Conservation (phyloP, 2,797 vertebrate genomes). For the Schizothorax lantsangensis region DNA sequence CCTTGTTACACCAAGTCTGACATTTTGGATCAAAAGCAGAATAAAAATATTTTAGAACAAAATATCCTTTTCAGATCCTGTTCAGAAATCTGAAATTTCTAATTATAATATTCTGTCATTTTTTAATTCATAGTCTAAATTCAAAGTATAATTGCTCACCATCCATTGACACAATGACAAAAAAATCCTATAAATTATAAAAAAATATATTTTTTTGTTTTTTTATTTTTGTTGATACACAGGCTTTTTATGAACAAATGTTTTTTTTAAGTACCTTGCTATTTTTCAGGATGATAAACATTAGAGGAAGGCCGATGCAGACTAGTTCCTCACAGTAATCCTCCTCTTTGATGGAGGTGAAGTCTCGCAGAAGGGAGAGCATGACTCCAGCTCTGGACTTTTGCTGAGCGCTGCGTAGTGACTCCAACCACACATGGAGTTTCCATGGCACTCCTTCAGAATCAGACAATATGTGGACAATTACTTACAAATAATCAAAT, state of each 20-base stretch:
- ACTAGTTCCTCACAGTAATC: slow-evolving; percentile 93
- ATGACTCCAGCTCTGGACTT: slow-evolving; percentile 88
- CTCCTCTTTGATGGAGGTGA: slow-evolving; percentile 90
- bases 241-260: too few relatives aligned
- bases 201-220: too few relatives aligned
- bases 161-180: background rate
- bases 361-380: slow-evolving; percentile 90
- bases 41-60: background rate
- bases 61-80: background rate
- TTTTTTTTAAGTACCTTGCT: slow-evolving; percentile 82
- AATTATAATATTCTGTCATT: background rate
- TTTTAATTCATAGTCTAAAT: background rate
- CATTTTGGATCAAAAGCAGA: background rate
- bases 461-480: background rate
- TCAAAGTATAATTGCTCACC: background rate
- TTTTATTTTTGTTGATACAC: background rate
- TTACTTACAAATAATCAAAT: background rate
- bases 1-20: background rate
- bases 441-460: slow-evolving; percentile 92
- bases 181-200: background rate
- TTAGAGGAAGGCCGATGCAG: slow-evolving; percentile 86
- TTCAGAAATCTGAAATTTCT: background rate
- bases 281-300: slow-evolving; percentile 90
- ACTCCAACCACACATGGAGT: slow-evolving; percentile 94
- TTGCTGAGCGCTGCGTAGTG: slow-evolving; percentile 88